Conservation (phyloP, 2,113 vertebrate species). For the Cochlearius cochlearius region DNA sequence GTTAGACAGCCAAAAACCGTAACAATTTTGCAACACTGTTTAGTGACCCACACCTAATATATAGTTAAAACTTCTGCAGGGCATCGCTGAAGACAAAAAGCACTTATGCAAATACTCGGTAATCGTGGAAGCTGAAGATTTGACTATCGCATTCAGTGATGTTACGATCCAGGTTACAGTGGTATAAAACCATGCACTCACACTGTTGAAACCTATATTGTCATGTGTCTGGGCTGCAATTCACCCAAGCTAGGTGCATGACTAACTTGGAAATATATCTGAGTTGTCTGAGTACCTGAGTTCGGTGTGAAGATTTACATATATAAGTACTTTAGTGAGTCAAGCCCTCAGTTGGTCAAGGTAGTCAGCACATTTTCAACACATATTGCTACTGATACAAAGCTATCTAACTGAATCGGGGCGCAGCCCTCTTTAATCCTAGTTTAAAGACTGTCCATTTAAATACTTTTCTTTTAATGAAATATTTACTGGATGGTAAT, state of each 20-base stretch:
- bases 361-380: not conserved
- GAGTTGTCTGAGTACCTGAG: not conserved
- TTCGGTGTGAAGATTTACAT: not conserved
- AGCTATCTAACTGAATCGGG: not conserved
- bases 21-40: rapidly evolving
- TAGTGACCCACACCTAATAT: not conserved
- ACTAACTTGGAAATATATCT: not conserved
- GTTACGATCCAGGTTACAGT: not conserved
- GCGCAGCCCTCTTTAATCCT: not conserved
- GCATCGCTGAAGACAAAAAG: not conserved
- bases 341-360: not conserved
- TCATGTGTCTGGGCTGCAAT: not conserved
- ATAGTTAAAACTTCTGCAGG: not conserved
- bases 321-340: not conserved
- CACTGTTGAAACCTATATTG: not conserved
- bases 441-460: constrained; percentile 32
- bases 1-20: not conserved
- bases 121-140: not conserved
- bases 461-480: constrained; percentile 48
- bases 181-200: not conserved
- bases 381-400: not conserved
- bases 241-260: not conserved
- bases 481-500: constrained; percentile 53
- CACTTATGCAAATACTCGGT: not conserved
- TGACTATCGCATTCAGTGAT: not conserved